phyloP scores from a whole-genome alignment of 2,888 invertebrate species.

The Globia sparganii region DNA sequence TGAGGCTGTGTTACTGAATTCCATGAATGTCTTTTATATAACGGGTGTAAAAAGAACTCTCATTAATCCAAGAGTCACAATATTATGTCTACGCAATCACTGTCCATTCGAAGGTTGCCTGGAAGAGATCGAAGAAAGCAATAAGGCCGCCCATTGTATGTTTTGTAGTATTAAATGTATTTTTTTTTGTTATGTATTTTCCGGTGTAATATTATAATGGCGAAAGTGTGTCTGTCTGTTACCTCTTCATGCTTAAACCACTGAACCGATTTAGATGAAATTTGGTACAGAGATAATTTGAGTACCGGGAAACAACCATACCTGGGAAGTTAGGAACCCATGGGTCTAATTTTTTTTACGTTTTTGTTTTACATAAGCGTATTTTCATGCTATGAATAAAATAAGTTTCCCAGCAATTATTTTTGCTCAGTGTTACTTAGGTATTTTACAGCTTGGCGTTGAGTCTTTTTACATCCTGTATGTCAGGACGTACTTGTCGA shows the following conservation, averaged over 20 bases:
- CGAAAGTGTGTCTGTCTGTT: too few relatives aligned
- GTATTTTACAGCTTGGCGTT: not conserved
- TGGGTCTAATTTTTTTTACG: too few relatives aligned
- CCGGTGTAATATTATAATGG: too few relatives aligned
- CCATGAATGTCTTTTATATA: slow-evolving; percentile 65
- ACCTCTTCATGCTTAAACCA: too few relatives aligned
- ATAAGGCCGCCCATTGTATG: not conserved
- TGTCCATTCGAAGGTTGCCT: not conserved
- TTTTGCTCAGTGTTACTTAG: not conserved
- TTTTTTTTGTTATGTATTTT: not conserved
- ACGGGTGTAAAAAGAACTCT: slow-evolving; percentile 15
- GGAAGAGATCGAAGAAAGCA: not conserved
- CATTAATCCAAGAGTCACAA: not conserved
- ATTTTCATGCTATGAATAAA: not conserved
- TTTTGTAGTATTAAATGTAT: too few relatives aligned
- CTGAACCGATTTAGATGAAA: too few relatives aligned
- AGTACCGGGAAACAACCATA: not conserved
- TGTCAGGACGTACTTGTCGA: slow-evolving; percentile 64
- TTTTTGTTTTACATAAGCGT: not conserved
- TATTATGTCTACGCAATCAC: not conserved
- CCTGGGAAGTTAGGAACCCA: not conserved
- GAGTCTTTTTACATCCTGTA: slow-evolving; percentile 37
- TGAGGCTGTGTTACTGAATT: slow-evolving; percentile 64
- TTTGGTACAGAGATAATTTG: too few relatives aligned
- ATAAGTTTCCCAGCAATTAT: not conserved